Percentiles rank a stretch among this genome's conserved stretches.
Evolutionary conservation across 2,113 vertebrate genomes (phyloP).

Genomic region (Ascaphus truei): DNA sequence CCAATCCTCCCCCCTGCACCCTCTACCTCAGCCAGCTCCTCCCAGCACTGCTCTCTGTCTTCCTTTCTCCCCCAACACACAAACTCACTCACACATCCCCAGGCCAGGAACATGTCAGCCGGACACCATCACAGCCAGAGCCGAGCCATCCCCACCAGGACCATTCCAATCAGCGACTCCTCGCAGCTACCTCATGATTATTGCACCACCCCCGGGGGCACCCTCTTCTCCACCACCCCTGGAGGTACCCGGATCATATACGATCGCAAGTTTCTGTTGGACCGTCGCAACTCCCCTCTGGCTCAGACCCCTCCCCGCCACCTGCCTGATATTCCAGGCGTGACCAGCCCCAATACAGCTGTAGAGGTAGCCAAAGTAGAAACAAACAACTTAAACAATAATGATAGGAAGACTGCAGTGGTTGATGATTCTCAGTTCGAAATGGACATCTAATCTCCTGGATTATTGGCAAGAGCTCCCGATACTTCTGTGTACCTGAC

Average conservation of each 20-base stretch:
- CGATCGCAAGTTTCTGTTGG: constrained; percentile 91
- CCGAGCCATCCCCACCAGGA: constrained; percentile 93
- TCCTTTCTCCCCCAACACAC: background rate
- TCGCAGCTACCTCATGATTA: constrained; percentile 97
- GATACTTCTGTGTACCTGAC: constrained; percentile 64
- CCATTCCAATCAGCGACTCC: constrained; percentile 91
- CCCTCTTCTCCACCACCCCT: constrained; percentile 95
- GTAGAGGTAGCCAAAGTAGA: constrained; percentile 84
- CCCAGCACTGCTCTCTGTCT: constrained; percentile 4
- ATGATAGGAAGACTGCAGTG: constrained; percentile 76
- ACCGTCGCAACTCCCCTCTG: constrained; percentile 90
- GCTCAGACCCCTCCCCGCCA: constrained; percentile 92
- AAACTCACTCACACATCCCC: background rate
- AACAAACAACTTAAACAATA: constrained; percentile 79
- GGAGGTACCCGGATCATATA: constrained; percentile 98
- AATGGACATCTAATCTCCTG: constrained; percentile 88
- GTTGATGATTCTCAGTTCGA: constrained; percentile 96
- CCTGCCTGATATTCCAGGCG: constrained; percentile 89
- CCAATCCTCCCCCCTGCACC: constrained; percentile 56
- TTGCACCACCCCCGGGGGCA: constrained; percentile 95
- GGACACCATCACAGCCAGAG: constrained; percentile 90
- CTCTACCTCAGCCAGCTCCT: constrained; percentile 31
- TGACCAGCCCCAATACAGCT: constrained; percentile 80
- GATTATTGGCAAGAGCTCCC: constrained; percentile 55
- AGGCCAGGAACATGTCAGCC: constrained; percentile 63